Evolutionary conservation across 1,140 invertebrate species (phyloP), one percentile per base, ranked within the genome.

Genomic region (Aphidius ervi): DNA sequence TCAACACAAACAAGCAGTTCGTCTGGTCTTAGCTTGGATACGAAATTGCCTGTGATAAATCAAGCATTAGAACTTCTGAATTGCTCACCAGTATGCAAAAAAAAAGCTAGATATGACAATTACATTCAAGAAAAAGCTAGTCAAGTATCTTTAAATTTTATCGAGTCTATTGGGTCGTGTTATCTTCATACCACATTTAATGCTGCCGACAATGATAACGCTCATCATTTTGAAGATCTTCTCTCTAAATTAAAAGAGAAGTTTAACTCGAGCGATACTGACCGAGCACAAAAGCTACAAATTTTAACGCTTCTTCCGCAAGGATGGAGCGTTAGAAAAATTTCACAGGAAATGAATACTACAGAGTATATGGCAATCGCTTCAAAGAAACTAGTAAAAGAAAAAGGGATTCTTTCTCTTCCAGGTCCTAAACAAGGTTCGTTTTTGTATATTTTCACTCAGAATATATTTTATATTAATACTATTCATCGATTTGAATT

Each of bases 51-150:
- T 16, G 16, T 16, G 16, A 16, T 16, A 16, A 16, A 16, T 16
- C 16, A 64, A 46, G 58, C 63, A 8, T 46, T 64, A 46, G 39
- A 16, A 46, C 61, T 64, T 53, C 59, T 57, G 53, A 64, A 60
- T 61, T 40, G 58, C 61, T 64, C 62, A 47, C 62, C 62, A 47
- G 40, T 63, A 39, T 31, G 37, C 39, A 23, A 37, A 46, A 49
- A 58, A 46, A 52, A 45, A 53, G 50, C 40, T 9, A 45, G 6
- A 9, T 45, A 9, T 46, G 39, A 58, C 9, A 43, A 46, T 6
- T 63, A 56, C 40, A 31, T 59, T 46, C 46, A 63, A 40, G 16
- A 59, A 9, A 63, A 63, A 59, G 53, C 55, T n/a, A 56, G 39
- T 63, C 49, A 46, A 42, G 50, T 59, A 43, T 45, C 62, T 63